Evolutionary conservation across 2,888 invertebrate species (phyloP).

Genomic region (Ormyrus nitidulus): DNA sequence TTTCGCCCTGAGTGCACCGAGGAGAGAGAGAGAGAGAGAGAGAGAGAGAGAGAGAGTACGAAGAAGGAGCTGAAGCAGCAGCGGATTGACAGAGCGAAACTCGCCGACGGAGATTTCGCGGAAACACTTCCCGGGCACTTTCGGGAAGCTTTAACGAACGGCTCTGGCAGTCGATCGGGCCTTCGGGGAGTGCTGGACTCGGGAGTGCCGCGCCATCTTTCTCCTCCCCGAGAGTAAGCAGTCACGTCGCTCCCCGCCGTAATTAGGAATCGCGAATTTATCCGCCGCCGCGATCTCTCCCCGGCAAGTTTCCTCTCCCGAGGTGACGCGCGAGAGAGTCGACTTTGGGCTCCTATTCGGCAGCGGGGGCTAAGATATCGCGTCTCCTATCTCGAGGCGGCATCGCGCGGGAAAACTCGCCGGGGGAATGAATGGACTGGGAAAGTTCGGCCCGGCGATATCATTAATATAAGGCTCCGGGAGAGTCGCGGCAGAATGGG

Average conservation of each 20-base stretch:
- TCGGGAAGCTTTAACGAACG: slow-evolving; percentile 28
- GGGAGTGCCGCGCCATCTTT: neutral
- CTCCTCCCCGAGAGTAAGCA: neutral
- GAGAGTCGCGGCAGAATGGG: neutral
- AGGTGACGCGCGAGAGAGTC: slow-evolving; percentile 40
- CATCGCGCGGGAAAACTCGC: neutral
- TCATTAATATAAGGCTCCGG: slow-evolving; percentile 6
- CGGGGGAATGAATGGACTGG: slow-evolving; percentile 8
- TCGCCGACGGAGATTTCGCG: neutral
- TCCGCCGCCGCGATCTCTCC: slow-evolving; percentile 48
- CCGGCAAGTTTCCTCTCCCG: slow-evolving; percentile 55
- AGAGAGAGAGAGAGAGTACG: neutral
- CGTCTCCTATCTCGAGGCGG: slow-evolving; percentile 10
- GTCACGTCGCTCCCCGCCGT: slow-evolving; percentile 34
- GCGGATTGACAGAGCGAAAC: slow-evolving; percentile 13
- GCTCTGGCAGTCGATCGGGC: neutral
- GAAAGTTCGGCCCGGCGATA: slow-evolving; percentile 22
- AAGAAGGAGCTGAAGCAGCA: neutral
- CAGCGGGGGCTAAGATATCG: neutral
- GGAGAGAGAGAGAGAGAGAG: neutral
- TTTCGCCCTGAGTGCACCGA: neutral
- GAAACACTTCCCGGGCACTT: slow-evolving; percentile 20
- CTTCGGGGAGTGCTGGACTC: slow-evolving; percentile 33
- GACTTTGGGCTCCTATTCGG: slow-evolving; percentile 59
- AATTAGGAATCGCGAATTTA: slow-evolving; percentile 55